Base-by-base conservation (phyloP, 1,140 invertebrate species). In the Drosophila rhopaloa region DNA sequence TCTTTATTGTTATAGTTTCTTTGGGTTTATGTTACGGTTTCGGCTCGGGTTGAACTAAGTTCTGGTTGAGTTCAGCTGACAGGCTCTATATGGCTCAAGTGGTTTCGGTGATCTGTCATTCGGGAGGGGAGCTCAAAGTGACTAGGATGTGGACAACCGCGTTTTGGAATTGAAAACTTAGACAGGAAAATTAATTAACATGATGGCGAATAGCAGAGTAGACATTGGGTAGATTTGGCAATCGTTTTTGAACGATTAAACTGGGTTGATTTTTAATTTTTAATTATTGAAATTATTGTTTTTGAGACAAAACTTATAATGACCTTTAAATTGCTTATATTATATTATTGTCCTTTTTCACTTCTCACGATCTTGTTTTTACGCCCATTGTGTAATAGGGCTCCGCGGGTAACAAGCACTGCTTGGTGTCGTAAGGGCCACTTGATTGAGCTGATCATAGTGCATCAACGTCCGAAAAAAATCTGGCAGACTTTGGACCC, bases 1-100 rank as follows among this genome's bases (percentile, higher is more conserved):
- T 84, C 84, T 71, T 89, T 89, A 89, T 88, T 88, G 80, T 89
- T 75, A 83, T 83, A 88, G 83, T 82, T 88, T 58, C 76, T 67
- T 66, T 57, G 66, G 65, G 67, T 68, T 54, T 76, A 16, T 76
- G 72, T 75, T 76, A 57, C 60, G 70, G 46, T 73, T 76, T 54
- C 38, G 72, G 72, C 46, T 51, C 41, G 29, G 57, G 68, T 72
- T 63, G 43, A 40, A 51, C 51, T 27, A 19, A 19, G 38, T 43
- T 62, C n/a, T 51, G 54, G 66, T 68, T 67, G 58, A 78, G 62
- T 78, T 83, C 61, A 58, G 58, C 41, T 37, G 65, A 71, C 62
- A 51, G 81, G 63, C 67, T 47, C 51, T 75, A 46, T 43, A 74
- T 68, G 74, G 79, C 55, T 82, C 60, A 61, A 35, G 47, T 76